Base-by-base conservation (phyloP, 1,140 invertebrate species). In the Ylistrum balloti region DNA sequence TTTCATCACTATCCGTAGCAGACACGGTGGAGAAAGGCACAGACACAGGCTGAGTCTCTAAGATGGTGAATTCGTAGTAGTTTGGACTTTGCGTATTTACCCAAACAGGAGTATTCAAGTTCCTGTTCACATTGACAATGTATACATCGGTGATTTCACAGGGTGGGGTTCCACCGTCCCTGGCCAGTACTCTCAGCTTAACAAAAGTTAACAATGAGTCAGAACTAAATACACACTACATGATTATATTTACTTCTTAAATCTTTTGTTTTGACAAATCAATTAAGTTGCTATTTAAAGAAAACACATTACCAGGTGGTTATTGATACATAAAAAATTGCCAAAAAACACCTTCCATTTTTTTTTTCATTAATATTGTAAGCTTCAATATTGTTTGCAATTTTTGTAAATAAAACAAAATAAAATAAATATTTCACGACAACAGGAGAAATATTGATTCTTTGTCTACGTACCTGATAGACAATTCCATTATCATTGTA, bases 31-130 rank as follows among this genome's bases (percentile, higher is more conserved):
- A 74, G 33, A 94, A 88, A 38, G 88, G 33, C 13, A 41, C 86
- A 0, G 86, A 87, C 0, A 88, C 89, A 38, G 86, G 45, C 15
- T 92, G 92, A 15, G 91, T 93, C 88, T 93, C 91, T 28, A 92
- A 88, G 87, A 93, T 94, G 15, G 22, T 88, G 38, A 5, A 17
- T 33, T 88, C 88, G 92, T 94, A 88, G 85, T 93, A 85, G 89
- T 91, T 88, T 28, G 88, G 45, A 17, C 33, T 86, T 86, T 98
- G 97, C 98, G 96, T 32, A 35, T 85, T 32, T 20, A 38, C 11
- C 90, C 95, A 94, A 7, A 38, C 35, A 33, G 95, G 95, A 1
- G 34, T 32, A 56, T 93, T 91, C 87, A 93, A 89, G 88, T 95
- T 96, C 33, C 94, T 92, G 33, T 93, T 92, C 0, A 96, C 93